Conservation (phyloP, 2,113 vertebrate species). For the Petroica traversi region DNA sequence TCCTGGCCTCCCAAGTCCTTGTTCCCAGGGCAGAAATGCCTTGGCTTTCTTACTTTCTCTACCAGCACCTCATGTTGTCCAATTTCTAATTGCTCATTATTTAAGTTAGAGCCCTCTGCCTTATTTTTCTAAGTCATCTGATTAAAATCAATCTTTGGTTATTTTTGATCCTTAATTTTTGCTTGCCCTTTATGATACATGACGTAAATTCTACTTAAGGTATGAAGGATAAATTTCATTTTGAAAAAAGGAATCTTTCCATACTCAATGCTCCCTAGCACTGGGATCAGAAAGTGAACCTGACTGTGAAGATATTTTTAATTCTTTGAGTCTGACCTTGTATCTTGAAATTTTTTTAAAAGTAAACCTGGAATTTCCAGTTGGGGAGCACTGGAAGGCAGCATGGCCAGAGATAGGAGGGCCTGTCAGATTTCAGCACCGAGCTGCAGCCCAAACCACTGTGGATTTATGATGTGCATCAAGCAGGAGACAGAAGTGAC, state of each 20-base stretch:
- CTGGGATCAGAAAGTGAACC: background rate
- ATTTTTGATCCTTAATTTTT: background rate
- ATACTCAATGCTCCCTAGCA: background rate
- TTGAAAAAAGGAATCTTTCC: background rate
- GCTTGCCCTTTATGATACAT: background rate
- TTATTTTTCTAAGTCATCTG: background rate
- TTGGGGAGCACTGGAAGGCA: background rate
- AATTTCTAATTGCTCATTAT: background rate
- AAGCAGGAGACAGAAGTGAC: slow-evolving; percentile 26
- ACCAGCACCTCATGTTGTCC: background rate
- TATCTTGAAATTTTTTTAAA: background rate
- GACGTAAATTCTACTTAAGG: background rate
- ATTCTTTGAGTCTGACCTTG: background rate
- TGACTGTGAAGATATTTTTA: background rate
- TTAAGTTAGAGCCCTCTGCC: background rate
- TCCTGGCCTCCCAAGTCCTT: background rate
- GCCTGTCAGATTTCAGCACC: background rate
- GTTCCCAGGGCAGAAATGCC: background rate
- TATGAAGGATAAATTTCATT: background rate
- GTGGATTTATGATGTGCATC: slow-evolving; percentile 35
- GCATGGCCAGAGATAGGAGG: background rate
- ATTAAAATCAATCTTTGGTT: background rate
- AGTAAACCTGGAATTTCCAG: background rate
- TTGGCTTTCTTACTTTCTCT: background rate
- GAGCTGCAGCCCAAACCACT: slow-evolving; percentile 6